These are phyloP conservation scores for Microctenopoma lineatum DNA, from an alignment of 2,797 vertebrate genomes.

Conservation along the genomic window DNA sequence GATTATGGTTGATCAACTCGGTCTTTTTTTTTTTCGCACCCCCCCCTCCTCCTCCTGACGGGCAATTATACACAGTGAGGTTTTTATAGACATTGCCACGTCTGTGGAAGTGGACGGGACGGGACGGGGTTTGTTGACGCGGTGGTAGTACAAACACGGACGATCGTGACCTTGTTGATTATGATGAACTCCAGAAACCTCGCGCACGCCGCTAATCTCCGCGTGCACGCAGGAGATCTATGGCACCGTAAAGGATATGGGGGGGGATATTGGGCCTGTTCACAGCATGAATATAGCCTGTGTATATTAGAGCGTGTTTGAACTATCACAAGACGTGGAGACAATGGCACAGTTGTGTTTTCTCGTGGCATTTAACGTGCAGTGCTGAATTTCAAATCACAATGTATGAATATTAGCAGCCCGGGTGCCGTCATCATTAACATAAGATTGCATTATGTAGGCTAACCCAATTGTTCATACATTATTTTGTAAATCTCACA, in stretches of 20 bases:
- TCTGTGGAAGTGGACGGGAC: slow-evolving; percentile 70
- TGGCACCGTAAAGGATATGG: slow-evolving; percentile 30
- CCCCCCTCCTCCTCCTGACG: slow-evolving; percentile 32
- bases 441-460: slow-evolving; percentile 74
- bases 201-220: slow-evolving; percentile 55
- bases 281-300: slow-evolving; percentile 68
- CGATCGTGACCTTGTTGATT: slow-evolving; percentile 71
- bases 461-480: slow-evolving; percentile 68
- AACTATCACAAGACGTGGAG: slow-evolving; percentile 78
- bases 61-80: slow-evolving; percentile 52
- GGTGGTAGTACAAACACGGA: slow-evolving; percentile 28
- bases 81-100: slow-evolving; percentile 73
- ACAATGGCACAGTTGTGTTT: slow-evolving; percentile 82
- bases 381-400: slow-evolving; percentile 79
- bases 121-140: slow-evolving; percentile 63
- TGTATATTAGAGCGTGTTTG: slow-evolving; percentile 78
- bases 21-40: slow-evolving; percentile 21
- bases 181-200: slow-evolving; percentile 64
- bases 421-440: slow-evolving; percentile 64
- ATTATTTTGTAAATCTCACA: slow-evolving; percentile 60
- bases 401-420: slow-evolving; percentile 75
- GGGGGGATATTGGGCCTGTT: slow-evolving; percentile 69
- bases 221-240: slow-evolving; percentile 52
- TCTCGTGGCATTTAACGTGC: slow-evolving; percentile 77
- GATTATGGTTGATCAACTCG: slow-evolving; percentile 55